These are phyloP conservation scores for Saguinus midas DNA, from an alignment of 2,113 vertebrate genomes.

Conservation along the genomic window DNA sequence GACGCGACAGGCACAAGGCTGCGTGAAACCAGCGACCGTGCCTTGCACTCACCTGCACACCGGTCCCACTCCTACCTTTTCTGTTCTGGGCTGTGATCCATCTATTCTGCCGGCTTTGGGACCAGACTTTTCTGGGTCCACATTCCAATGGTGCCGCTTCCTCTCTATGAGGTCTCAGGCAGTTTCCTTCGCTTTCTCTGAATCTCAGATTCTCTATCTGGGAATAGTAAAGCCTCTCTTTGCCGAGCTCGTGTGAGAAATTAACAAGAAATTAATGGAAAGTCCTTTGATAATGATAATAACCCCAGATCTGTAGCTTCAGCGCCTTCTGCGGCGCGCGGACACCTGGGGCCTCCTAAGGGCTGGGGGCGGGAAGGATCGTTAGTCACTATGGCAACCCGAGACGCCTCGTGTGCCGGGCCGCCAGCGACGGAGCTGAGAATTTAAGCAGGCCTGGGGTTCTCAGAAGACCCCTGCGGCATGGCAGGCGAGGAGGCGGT, in stretches of 20 bases:
- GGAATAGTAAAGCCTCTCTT: background rate
- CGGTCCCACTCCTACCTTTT: too few relatives aligned
- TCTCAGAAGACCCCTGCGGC: background rate
- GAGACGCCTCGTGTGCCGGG: background rate
- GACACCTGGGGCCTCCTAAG: accelerated
- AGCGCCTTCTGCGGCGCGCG: accelerated
- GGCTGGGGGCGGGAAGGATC: background rate
- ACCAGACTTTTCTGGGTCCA: background rate
- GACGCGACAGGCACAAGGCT: background rate
- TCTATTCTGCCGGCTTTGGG: background rate
- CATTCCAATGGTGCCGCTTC: background rate
- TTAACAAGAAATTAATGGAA: background rate
- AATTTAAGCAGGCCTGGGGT: accelerated
- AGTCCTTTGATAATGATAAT: background rate
- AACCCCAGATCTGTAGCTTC: background rate
- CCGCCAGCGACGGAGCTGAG: accelerated
- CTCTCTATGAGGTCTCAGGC: background rate
- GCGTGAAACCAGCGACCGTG: background rate
- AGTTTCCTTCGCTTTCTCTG: background rate
- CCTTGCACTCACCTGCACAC: background rate
- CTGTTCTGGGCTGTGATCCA: background rate
- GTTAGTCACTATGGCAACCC: slow-evolving; percentile 46
- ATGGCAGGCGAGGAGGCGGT: background rate
- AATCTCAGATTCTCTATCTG: background rate
- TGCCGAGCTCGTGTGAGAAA: background rate